Evolutionary conservation across 2,888 invertebrate genomes (phyloP).

Genomic region (Gasteruption jaculator): DNA sequence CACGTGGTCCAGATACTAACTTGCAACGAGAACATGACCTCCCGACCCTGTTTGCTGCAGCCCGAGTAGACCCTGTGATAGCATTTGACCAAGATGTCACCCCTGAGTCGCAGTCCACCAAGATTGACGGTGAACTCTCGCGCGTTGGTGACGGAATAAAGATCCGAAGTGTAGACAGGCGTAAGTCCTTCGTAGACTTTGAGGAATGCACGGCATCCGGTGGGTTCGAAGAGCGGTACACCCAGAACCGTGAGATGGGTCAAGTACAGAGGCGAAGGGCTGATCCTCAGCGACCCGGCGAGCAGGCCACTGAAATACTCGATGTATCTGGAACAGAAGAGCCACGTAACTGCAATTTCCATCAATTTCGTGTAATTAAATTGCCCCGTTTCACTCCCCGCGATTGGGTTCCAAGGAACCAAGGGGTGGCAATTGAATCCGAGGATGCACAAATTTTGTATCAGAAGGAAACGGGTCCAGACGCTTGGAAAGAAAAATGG

Average conservation of each 20-base stretch:
- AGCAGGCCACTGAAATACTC: slow-evolving; percentile 88
- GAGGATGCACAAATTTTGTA: no score
- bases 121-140: slow-evolving; percentile 68
- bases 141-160: slow-evolving; percentile 54
- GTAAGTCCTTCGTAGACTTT: slow-evolving; percentile 89
- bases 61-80: slow-evolving; percentile 64
- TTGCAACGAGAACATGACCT: slow-evolving; percentile 49
- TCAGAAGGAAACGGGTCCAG: no score
- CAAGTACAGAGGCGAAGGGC: slow-evolving; percentile 79
- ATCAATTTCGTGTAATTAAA: neutral
- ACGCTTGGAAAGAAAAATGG: no score
- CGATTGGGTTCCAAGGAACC: no score
- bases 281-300: slow-evolving; percentile 84
- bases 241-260: slow-evolving; percentile 84
- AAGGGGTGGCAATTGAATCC: no score
- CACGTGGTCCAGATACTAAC: slow-evolving; percentile 28
- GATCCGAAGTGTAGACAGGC: slow-evolving; percentile 79
- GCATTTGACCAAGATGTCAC: slow-evolving; percentile 88
- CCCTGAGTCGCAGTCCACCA: slow-evolving; percentile 69
- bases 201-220: slow-evolving; percentile 70
- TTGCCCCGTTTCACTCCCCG: neutral
- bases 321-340: slow-evolving; percentile 80
- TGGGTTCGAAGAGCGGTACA: slow-evolving; percentile 67
- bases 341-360: no score
- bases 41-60: slow-evolving; percentile 47